A percentile compares a stretch with the other conserved stretches of the same genome.
Evolutionary conservation across 2,797 vertebrate species (phyloP).

Genomic region (Chaetodon trifasciatus): DNA sequence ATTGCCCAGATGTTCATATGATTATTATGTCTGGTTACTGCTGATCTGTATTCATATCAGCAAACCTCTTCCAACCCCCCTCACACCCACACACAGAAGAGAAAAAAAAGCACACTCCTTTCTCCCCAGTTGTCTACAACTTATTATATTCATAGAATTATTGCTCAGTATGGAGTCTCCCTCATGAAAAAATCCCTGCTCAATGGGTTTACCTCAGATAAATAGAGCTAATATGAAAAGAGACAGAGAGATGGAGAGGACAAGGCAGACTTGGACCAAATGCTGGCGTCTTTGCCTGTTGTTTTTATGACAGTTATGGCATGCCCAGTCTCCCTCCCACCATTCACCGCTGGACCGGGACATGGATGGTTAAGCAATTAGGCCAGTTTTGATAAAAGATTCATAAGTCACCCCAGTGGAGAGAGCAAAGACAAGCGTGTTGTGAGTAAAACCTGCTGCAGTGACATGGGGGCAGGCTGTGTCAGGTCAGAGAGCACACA

Average conservation of each 20-base stretch:
- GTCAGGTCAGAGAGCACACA: constrained; percentile 40
- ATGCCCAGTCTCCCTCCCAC: constrained; percentile 49
- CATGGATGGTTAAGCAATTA: constrained; percentile 88
- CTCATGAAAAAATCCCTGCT: background rate
- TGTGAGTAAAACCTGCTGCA: constrained; percentile 53
- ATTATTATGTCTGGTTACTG: constrained; percentile 31
- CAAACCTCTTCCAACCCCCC: background rate
- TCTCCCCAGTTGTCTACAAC: background rate
- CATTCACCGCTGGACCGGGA: constrained; percentile 57
- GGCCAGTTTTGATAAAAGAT: constrained; percentile 88
- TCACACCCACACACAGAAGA: background rate
- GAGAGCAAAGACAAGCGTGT: constrained; percentile 68
- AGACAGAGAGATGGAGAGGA: background rate
- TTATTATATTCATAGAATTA: constrained; percentile 3
- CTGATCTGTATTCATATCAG: constrained; percentile 35
- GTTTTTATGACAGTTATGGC: constrained; percentile 72
- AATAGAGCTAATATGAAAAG: constrained; percentile 12
- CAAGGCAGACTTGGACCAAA: constrained; percentile 21
- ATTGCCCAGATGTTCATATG: constrained; percentile 45
- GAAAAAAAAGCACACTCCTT: background rate
- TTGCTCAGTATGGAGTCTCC: constrained; percentile 2
- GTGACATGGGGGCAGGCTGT: constrained; percentile 35
- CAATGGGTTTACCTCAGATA: background rate
- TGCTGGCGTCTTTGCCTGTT: constrained; percentile 63
- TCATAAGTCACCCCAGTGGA: constrained; percentile 79